A percentile compares a stretch with the other conserved stretches of the same genome.
Conservation (phyloP, 2,888 invertebrate species). For the Candidula unifasciata region DNA sequence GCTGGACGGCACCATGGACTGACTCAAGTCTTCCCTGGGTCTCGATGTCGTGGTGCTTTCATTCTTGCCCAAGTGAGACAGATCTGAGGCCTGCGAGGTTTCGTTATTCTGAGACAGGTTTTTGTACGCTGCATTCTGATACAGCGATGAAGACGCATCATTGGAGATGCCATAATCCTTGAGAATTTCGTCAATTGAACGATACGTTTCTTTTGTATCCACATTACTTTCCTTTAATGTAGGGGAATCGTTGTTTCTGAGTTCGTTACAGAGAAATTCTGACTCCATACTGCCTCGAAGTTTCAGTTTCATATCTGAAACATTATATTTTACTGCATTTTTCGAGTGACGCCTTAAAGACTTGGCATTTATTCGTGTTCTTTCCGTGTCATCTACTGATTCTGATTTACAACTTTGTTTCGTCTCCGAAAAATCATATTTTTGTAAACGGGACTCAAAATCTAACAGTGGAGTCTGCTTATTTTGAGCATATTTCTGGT, state of each 20-base stretch:
- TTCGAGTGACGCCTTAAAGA: background rate
- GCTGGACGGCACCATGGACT: background rate
- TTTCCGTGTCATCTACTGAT: background rate
- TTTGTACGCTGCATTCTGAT: background rate
- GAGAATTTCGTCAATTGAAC: constrained; percentile 31
- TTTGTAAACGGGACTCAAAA: background rate
- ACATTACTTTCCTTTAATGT: background rate
- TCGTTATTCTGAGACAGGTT: constrained; percentile 41
- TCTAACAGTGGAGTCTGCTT: background rate
- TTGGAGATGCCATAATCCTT: constrained; percentile 1
- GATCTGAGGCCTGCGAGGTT: background rate
- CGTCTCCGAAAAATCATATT: background rate
- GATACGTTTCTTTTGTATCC: background rate
- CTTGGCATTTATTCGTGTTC: background rate
- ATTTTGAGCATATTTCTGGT: background rate
- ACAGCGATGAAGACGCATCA: background rate
- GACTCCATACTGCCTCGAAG: constrained; percentile 21
- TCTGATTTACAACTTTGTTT: background rate
- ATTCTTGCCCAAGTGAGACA: background rate
- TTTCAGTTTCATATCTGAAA: constrained; percentile 5
- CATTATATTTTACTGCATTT: background rate
- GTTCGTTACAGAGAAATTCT: constrained; percentile 28
- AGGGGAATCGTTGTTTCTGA: background rate
- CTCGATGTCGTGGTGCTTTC: background rate
- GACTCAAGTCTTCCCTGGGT: background rate